Conservation (phyloP, 2,113 vertebrate species). For the Promerops cafer region DNA sequence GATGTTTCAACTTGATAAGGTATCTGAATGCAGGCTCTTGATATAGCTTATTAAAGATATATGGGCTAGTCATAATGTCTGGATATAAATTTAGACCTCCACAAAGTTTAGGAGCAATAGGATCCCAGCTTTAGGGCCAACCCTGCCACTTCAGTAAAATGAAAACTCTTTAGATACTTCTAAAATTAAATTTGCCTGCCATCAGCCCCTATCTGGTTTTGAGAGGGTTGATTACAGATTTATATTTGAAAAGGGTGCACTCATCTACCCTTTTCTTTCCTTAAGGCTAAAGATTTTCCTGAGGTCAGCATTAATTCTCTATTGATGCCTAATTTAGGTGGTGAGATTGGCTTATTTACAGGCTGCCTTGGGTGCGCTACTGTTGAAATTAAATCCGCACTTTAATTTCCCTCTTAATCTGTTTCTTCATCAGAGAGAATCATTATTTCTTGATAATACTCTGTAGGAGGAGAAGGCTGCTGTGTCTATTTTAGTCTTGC, state of each 20-base stretch:
- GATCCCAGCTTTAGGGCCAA: not conserved
- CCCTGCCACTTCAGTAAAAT: not conserved
- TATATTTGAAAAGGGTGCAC: not conserved
- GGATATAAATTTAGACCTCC: not conserved
- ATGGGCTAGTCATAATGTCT: not conserved
- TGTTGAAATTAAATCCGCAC: conserved; percentile 10
- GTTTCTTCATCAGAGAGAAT: conserved; percentile 14
- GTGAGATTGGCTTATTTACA: conserved; percentile 3
- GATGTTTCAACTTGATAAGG: not conserved
- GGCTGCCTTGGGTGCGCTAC: not conserved
- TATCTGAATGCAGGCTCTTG: not conserved
- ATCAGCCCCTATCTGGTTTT: not conserved
- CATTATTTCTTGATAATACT: not conserved
- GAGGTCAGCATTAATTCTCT: not conserved
- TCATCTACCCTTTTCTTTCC: not conserved
- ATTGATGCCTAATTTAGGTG: not conserved
- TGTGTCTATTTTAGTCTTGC: not conserved
- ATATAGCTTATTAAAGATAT: not conserved
- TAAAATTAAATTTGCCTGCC: not conserved
- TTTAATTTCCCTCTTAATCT: conserved; percentile 40
- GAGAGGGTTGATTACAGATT: not conserved
- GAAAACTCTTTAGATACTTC: not conserved
- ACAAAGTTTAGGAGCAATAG: not conserved
- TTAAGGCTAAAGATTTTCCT: not conserved
- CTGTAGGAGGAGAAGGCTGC: not conserved